Evolutionary conservation across 2,113 vertebrate species (phyloP).

Genomic region (Grammomys surdaster): DNA sequence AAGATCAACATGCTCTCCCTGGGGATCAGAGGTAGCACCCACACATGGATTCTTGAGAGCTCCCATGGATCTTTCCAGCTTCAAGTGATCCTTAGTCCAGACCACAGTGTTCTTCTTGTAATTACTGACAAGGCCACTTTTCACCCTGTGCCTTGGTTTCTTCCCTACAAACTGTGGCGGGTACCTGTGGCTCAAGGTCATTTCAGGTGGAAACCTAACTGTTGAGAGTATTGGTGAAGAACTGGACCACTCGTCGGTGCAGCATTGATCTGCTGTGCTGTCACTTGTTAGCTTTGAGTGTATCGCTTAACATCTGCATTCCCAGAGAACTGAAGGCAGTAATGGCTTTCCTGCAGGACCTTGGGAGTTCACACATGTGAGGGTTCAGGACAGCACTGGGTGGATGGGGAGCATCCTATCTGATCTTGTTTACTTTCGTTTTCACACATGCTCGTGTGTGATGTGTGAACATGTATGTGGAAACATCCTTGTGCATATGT

Average conservation of each 20-base stretch:
- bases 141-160: not conserved
- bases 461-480: not conserved
- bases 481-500: not conserved
- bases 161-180: too few relatives aligned
- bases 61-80: not conserved
- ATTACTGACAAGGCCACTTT: accelerated
- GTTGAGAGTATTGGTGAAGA: accelerated
- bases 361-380: accelerated
- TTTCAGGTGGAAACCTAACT: accelerated
- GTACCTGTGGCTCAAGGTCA: not conserved
- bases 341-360: accelerated
- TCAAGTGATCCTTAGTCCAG: accelerated
- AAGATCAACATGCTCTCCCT: not conserved
- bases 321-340: too few relatives aligned
- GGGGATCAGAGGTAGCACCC: not conserved
- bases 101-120: not conserved
- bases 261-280: not conserved
- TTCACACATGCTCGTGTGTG: not conserved
- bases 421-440: not conserved
- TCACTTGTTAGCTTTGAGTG: not conserved
- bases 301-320: not conserved
- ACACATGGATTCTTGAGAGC: not conserved
- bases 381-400: not conserved
- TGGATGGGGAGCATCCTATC: accelerated
- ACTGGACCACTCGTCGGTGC: accelerated